A percentile compares a stretch with the other conserved stretches of the same genome.
Evolutionary conservation across 2,113 vertebrate genomes (phyloP).

Genomic region (Rhynchomys soricoides): DNA sequence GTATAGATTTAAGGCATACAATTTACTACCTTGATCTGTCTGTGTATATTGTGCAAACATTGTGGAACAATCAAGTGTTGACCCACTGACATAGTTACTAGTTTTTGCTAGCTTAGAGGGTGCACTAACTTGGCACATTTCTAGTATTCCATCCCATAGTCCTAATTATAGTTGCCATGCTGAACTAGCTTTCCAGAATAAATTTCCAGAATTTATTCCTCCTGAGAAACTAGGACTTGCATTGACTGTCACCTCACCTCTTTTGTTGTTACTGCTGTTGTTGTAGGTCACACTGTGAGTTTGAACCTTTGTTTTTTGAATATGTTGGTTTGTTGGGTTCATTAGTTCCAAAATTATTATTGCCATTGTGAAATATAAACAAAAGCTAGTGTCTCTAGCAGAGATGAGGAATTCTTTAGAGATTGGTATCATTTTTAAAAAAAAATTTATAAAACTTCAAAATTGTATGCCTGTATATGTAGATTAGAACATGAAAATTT

Average conservation of each 20-base stretch:
- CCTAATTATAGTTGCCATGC: background rate
- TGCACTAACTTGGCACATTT: background rate
- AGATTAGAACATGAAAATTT: conserved; percentile 39
- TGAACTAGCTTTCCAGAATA: background rate
- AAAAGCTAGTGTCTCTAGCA: conserved; percentile 47
- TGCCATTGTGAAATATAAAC: conserved; percentile 12
- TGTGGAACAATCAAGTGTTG: background rate
- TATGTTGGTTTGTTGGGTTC: conserved; percentile 49
- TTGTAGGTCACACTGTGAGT: background rate
- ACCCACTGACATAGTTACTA: background rate
- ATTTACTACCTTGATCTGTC: background rate
- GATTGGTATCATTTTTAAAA: background rate
- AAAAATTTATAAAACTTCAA: background rate
- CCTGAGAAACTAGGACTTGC: background rate
- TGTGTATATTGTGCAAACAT: background rate
- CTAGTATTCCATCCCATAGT: background rate
- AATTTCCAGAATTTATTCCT: background rate
- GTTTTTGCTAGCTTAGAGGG: background rate
- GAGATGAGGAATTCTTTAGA: background rate
- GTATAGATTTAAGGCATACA: background rate
- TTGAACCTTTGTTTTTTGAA: conserved; percentile 47
- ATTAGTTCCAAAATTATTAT: conserved; percentile 5
- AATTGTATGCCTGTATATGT: conserved; percentile 16
- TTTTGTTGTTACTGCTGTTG: background rate
- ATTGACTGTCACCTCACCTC: background rate